Conservation (phyloP, 1,140 invertebrate genomes). For the Rhopalosiphum padi region DNA sequence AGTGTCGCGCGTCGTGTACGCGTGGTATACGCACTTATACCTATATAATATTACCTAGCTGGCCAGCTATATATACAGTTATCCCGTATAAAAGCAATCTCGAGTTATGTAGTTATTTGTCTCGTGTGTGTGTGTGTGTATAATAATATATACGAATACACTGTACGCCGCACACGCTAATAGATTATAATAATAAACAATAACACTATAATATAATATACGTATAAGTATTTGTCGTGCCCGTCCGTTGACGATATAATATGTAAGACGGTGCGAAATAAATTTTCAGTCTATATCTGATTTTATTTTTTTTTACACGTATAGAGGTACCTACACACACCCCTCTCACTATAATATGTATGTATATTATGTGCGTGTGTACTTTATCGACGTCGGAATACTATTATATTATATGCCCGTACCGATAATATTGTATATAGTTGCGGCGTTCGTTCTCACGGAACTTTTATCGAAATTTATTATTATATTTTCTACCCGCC, state of each 20-base stretch:
- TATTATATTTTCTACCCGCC: background rate
- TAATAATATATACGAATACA: background rate
- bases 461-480: background rate
- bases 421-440: background rate
- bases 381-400: background rate
- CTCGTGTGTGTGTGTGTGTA: background rate
- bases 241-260: background rate
- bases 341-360: background rate
- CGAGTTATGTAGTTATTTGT: background rate
- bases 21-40: background rate
- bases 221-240: background rate
- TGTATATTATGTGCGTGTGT: background rate
- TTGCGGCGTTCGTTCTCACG: background rate
- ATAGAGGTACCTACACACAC: background rate
- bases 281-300: background rate
- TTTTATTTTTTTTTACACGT: background rate
- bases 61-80: background rate
- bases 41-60: background rate
- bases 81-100: background rate
- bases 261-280: background rate
- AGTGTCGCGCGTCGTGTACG: background rate
- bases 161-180: background rate
- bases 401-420: background rate
- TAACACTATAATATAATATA: background rate
- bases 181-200: constrained; percentile 1